Percentiles rank a stretch among this genome's conserved stretches.
phyloP scores from a whole-genome alignment of 2,113 vertebrate species.

The Sialia sialis region DNA sequence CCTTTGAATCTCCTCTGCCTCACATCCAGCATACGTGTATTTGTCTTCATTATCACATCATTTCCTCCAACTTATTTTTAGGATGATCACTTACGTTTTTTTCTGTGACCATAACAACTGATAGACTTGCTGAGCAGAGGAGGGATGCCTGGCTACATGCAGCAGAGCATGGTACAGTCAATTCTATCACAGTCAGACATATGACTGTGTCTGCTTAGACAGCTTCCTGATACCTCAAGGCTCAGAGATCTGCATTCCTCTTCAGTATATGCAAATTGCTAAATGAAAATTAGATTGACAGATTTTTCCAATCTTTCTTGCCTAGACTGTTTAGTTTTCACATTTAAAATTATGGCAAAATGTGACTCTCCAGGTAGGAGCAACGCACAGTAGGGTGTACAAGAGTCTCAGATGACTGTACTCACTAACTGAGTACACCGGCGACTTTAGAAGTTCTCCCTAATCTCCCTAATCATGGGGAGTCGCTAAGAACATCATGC shows the following conservation, averaged over 20 bases:
- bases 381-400: neutral
- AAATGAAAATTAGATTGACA: neutral
- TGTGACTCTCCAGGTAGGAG: neutral
- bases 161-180: neutral
- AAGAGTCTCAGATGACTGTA: neutral
- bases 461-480: neutral
- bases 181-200: neutral
- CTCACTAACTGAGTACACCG: neutral
- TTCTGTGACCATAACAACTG: rapidly evolving
- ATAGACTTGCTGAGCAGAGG: neutral
- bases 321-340: neutral
- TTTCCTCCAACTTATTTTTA: neutral
- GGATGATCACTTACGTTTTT: neutral
- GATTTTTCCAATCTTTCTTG: neutral
- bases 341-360: neutral
- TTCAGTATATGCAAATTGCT: neutral
- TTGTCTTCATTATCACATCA: neutral
- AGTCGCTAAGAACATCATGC: neutral
- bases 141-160: neutral
- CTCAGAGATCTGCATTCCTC: neutral
- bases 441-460: neutral
- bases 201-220: neutral
- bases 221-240: neutral
- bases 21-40: neutral
- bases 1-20: neutral